Evolutionary conservation across 2,797 vertebrate species (phyloP).

Genomic region (Coendou prehensilis): DNA sequence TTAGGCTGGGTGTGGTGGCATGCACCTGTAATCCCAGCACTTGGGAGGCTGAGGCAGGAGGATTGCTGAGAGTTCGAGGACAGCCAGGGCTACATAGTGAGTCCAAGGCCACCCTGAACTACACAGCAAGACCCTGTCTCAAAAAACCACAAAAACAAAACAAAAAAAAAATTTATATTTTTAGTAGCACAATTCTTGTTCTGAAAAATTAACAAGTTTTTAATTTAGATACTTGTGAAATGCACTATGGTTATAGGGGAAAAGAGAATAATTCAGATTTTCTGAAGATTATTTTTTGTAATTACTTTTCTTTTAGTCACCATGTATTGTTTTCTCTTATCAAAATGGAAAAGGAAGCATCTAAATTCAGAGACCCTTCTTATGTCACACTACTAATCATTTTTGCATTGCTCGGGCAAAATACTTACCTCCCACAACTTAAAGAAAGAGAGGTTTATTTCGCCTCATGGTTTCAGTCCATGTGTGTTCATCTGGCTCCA

Average conservation of each 20-base stretch:
- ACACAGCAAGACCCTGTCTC: neutral
- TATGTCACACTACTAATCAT: neutral
- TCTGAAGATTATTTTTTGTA: neutral
- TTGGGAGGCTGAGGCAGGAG: neutral
- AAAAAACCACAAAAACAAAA: neutral
- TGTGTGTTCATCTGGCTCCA: neutral
- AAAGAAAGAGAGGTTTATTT: neutral
- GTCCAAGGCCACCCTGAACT: neutral
- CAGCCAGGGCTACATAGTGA: neutral
- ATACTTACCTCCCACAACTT: neutral
- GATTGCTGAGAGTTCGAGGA: neutral
- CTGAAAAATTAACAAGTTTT: conserved; percentile 47
- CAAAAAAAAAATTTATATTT: neutral
- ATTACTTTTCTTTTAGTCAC: conserved; percentile 9
- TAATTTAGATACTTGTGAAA: conserved; percentile 5
- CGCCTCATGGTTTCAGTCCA: neutral
- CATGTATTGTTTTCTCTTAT: neutral
- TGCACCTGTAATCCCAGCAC: neutral
- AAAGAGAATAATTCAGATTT: neutral
- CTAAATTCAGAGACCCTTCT: conserved; percentile 8
- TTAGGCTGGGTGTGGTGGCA: neutral
- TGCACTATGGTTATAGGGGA: neutral
- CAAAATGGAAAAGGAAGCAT: neutral
- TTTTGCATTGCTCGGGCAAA: neutral
- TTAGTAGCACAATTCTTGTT: neutral